Percentiles rank a stretch among this genome's conserved stretches.
phyloP scores from a whole-genome alignment of 2,797 vertebrate genomes.

The Molossus alvarezi region DNA sequence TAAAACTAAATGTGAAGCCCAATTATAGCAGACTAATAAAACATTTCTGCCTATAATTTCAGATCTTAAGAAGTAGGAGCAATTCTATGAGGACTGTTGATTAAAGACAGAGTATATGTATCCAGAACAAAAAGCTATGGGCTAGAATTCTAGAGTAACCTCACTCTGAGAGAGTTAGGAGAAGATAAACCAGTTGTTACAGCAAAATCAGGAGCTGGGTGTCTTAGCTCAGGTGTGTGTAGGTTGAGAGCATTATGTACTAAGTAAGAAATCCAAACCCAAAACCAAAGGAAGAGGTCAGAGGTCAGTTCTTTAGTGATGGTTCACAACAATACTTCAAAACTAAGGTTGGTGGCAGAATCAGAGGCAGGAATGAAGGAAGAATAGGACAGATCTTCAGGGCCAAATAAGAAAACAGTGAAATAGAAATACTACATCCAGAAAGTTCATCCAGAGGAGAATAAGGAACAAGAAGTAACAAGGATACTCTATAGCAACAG shows the following conservation, averaged over 20 bases:
- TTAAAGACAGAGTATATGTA: not conserved
- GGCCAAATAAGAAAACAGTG: not conserved
- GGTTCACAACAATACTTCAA: slow-evolving; percentile 32
- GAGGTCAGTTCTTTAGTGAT: not conserved
- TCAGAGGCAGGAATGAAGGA: not conserved
- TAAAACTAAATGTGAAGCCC: slow-evolving; percentile 42
- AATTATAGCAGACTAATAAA: slow-evolving; percentile 36
- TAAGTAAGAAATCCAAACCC: slow-evolving; percentile 19
- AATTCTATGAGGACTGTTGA: not conserved
- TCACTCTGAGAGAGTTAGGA: not conserved
- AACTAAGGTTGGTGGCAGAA: slow-evolving; percentile 25
- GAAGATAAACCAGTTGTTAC: not conserved
- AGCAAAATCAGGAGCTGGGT: not conserved
- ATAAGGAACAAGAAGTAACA: not conserved
- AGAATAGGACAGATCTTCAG: not conserved
- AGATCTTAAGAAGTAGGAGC: not conserved
- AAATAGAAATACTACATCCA: not conserved
- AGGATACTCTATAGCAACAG: not conserved
- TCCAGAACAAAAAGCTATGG: not conserved
- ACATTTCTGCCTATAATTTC: not conserved
- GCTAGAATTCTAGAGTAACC: slow-evolving; percentile 5
- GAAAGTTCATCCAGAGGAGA: not conserved
- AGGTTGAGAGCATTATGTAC: not conserved
- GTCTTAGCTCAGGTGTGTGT: not conserved
- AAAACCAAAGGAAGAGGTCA: not conserved